phyloP scores from a whole-genome alignment of 2,888 invertebrate species.

The Xestia sexstrigata region DNA sequence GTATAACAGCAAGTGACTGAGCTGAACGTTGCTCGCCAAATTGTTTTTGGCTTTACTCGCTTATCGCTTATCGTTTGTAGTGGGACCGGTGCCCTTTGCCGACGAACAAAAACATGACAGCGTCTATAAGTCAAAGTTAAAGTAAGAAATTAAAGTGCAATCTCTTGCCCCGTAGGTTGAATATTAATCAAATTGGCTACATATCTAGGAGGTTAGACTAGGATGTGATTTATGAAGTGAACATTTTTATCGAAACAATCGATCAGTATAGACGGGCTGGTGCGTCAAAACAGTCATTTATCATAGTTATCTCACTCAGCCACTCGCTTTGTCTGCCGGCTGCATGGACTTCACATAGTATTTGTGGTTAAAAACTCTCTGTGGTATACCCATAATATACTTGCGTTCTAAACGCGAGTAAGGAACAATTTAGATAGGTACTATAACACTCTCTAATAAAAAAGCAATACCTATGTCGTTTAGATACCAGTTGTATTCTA shows the following conservation, averaged over 20 bases:
- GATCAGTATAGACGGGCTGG: constrained; percentile 73
- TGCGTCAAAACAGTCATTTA: constrained; percentile 84
- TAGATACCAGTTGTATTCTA: not conserved
- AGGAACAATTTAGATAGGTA: not conserved
- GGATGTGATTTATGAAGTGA: constrained; percentile 68
- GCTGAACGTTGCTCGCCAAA: not conserved
- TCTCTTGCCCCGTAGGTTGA: constrained; percentile 23
- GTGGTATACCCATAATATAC: not conserved
- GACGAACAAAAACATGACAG: constrained; percentile 26
- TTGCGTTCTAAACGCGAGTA: not conserved
- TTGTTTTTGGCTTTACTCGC: not conserved
- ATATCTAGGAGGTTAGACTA: constrained; percentile 45
- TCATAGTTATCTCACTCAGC: constrained; percentile 83
- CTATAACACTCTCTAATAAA: not conserved
- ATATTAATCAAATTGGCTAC: constrained; percentile 53
- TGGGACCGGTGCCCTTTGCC: not conserved
- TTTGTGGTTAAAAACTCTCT: constrained; percentile 50
- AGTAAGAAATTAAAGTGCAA: constrained; percentile 33
- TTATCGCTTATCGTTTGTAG: not conserved
- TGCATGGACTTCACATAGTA: constrained; percentile 69
- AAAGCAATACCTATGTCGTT: not conserved
- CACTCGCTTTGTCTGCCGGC: constrained; percentile 77
- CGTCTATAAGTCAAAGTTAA: constrained; percentile 19
- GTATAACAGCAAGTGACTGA: too few relatives aligned
- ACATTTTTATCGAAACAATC: constrained; percentile 84